phyloP scores from a whole-genome alignment of 2,797 vertebrate genomes.

The Clarias pachynema region DNA sequence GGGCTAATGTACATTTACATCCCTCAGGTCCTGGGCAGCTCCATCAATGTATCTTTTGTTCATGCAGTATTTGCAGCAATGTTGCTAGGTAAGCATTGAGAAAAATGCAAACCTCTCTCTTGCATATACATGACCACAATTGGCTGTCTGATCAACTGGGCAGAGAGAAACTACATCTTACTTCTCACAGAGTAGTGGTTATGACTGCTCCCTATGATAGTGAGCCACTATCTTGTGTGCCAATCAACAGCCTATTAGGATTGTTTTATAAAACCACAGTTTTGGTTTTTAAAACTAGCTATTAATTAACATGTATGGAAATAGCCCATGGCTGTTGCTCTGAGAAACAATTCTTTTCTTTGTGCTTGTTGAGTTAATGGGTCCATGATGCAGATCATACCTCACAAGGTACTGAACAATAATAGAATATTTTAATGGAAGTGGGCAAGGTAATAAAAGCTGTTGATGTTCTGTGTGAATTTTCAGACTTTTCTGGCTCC shows the following conservation, averaged over 20 bases:
- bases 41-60: neutral
- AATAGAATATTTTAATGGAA: neutral
- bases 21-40: neutral
- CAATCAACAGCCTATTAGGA: neutral
- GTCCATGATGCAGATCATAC: neutral
- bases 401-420: neutral
- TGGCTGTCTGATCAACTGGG: neutral
- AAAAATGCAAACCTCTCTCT: neutral
- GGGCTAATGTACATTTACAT: neutral
- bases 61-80: neutral
- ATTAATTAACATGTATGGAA: neutral
- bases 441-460: neutral
- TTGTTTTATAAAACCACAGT: neutral
- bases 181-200: neutral
- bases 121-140: neutral
- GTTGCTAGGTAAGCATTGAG: neutral
- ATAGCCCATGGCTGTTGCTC: neutral
- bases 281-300: neutral
- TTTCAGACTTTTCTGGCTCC: conserved; percentile 89
- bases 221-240: neutral
- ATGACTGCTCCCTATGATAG: neutral
- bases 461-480: conserved; percentile 41
- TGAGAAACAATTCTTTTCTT: neutral
- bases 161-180: neutral
- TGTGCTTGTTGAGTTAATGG: neutral